Evolutionary conservation across 1,140 invertebrate genomes (phyloP), one percentile per base, ranked within the genome.

Genomic region (Bombus cullumanus): DNA sequence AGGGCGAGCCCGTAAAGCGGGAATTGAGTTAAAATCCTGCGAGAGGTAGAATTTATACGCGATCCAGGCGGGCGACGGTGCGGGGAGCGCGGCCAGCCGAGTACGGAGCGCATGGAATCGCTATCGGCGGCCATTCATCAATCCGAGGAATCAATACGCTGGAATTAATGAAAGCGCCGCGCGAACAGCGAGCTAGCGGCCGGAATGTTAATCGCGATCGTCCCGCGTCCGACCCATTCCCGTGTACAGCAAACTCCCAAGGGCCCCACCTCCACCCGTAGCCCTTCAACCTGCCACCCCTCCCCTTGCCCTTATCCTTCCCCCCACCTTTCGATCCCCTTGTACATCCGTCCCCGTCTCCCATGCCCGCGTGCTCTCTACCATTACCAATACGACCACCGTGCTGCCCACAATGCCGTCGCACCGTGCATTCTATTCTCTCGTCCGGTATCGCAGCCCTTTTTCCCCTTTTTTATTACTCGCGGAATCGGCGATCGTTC

Each of bases 111-210:
- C 92, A 92, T 94, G 93, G 94, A 95, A 94, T 95, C 94, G 94
- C 93, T 95, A 95, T 95, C 94, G 94, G 94, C 93, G 94, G 94
- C 95, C 95, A 95, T 95, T 95, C 94, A 95, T 95, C 95, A 95
- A 95, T 95, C 94, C 91, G 82, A 90, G 93, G 94, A 95, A 95
- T 95, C 95, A 95, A 95, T 95, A 95, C 95, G 94, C 94, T 94
- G 94, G 94, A 95, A 95, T 95, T 95, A 95, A 95, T 95, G 95
- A 95, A 95, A 95, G 94, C 94, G 94, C 94, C 94, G 94, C 94
- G 94, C 93, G 95, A 95, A 95, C 94, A 95, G 94, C 94, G 93
- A 94, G 94, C 95, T 93, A 95, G 93, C 94, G 94, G 92, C 91
- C 94, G 94, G 95, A 95, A 95, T 95, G 94, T 95, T 95, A 95